These are phyloP conservation scores for Alethe diademata DNA, from an alignment of 2,113 vertebrate genomes.

Conservation along the genomic window DNA sequence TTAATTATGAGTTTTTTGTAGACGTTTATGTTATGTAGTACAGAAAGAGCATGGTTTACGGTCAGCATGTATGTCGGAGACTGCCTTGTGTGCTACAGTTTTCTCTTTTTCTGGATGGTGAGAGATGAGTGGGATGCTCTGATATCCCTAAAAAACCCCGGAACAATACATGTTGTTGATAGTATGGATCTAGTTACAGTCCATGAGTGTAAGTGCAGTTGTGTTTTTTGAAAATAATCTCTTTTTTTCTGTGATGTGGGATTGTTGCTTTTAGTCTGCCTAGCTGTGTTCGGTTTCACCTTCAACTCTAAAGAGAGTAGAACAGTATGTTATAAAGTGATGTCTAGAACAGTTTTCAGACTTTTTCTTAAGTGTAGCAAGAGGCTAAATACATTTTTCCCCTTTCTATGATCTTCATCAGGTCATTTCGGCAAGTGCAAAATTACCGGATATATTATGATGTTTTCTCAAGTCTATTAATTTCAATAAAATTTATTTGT, in stretches of 20 bases:
- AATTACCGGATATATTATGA: neutral
- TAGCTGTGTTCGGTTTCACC: neutral
- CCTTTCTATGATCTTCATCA: fast-evolving
- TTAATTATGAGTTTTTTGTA: neutral
- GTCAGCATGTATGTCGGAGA: neutral
- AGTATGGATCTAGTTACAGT: neutral
- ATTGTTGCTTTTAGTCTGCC: neutral
- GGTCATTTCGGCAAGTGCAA: neutral
- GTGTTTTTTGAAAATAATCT: neutral
- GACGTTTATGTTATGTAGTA: neutral
- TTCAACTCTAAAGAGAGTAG: neutral
- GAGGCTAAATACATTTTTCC: neutral
- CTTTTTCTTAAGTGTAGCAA: neutral
- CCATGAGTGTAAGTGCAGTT: neutral
- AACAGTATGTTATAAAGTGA: neutral
- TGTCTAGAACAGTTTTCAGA: neutral
- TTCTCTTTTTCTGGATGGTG: neutral
- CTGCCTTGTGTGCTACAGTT: neutral
- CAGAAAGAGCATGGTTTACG: neutral
- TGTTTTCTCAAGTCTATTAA: neutral
- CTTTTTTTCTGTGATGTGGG: neutral
- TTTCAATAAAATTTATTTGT: neutral
- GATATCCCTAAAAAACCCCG: neutral
- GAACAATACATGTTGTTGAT: neutral
- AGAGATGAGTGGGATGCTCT: neutral